phyloP scores from a whole-genome alignment of 2,113 vertebrate species.

The Hippocampus guttulatus region DNA sequence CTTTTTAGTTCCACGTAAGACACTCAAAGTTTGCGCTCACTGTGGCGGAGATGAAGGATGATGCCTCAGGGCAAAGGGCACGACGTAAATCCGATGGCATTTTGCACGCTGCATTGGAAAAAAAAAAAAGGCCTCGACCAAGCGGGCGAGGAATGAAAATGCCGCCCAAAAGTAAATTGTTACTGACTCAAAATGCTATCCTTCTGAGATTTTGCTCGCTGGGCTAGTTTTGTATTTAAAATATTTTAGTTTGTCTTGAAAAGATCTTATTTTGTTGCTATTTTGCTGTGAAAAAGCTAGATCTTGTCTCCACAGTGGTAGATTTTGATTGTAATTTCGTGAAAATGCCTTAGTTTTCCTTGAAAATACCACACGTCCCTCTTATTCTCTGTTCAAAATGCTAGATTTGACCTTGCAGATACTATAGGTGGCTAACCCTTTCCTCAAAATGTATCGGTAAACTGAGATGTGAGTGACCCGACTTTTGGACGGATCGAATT shows the following conservation, averaged over 20 bases:
- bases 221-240: not conserved
- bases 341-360: not conserved
- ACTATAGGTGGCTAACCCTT: too few species aligned
- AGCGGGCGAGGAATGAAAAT: not conserved
- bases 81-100: not conserved
- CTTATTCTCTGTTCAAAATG: too few species aligned
- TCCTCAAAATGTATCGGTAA: too few species aligned
- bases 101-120: not conserved
- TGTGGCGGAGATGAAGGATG: conserved; percentile 31
- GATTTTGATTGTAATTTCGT: not conserved
- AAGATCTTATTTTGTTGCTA: not conserved
- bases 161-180: not conserved
- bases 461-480: too few species aligned
- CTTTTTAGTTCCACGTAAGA: conserved; percentile 45
- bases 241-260: not conserved
- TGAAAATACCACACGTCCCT: not conserved
- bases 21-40: conserved; percentile 34
- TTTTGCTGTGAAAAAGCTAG: not conserved
- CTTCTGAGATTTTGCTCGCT: not conserved
- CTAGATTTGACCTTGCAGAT: too few species aligned
- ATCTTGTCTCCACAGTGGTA: too few species aligned
- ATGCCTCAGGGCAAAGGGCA: not conserved
- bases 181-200: not conserved
- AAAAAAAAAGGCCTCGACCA: not conserved
- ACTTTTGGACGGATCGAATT: too few species aligned